Percentiles rank a stretch among this genome's conserved stretches.
Conservation (phyloP, 1,140 invertebrate species). For the Pogonomyrmex californicus region DNA sequence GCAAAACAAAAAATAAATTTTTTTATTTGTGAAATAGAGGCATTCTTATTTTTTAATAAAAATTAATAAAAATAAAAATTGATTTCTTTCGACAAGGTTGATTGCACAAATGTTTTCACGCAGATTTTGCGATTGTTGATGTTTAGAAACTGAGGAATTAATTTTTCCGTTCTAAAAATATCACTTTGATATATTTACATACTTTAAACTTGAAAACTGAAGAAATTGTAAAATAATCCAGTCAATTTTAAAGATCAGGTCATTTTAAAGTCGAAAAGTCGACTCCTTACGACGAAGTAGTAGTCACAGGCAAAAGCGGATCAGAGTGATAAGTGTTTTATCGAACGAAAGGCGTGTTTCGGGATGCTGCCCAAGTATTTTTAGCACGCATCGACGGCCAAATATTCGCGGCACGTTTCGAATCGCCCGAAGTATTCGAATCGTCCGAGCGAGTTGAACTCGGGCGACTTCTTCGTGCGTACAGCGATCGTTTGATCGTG, state of each 20-base stretch:
- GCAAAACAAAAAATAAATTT: neutral
- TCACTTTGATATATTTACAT: neutral
- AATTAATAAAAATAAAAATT: neutral
- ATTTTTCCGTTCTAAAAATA: neutral
- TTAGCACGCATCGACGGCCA: conserved; percentile 20
- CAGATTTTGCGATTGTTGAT: conserved; percentile 6
- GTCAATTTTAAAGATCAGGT: neutral
- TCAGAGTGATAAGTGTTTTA: conserved; percentile 41
- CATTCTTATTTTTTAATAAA: neutral
- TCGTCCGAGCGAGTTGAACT: conserved; percentile 40
- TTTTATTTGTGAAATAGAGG: neutral
- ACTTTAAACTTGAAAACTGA: neutral
- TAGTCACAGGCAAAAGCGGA: neutral
- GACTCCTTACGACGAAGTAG: neutral
- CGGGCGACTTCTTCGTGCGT: conserved; percentile 38
- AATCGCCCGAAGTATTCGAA: conserved; percentile 55
- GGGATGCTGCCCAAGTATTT: conserved; percentile 35
- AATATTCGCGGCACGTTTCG: conserved; percentile 61
- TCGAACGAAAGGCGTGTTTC: conserved; percentile 32
- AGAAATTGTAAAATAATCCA: neutral
- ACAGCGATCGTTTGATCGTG: conserved; percentile 55
- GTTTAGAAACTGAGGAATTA: neutral
- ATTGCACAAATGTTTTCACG: neutral
- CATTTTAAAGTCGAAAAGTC: neutral
- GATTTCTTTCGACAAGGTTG: neutral